These are phyloP conservation scores for Neoascia interrupta DNA, from an alignment of 2,888 invertebrate species.

Conservation along the genomic window DNA sequence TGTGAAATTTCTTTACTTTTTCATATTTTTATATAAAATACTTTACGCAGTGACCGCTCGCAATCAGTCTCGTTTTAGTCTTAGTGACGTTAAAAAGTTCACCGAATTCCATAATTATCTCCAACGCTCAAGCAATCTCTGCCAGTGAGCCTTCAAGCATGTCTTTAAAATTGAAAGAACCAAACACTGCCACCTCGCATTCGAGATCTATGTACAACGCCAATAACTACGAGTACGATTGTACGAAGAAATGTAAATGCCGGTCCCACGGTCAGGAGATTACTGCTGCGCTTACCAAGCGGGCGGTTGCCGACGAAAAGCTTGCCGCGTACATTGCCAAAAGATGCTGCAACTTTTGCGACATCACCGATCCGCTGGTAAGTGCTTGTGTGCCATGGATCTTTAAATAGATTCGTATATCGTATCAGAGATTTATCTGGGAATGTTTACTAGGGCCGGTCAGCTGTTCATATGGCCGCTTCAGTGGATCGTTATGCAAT, in stretches of 20 bases:
- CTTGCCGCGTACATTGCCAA: conserved; percentile 82
- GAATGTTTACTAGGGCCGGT: conserved; percentile 83
- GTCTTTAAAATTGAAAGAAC: too few species aligned
- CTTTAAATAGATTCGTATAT: not conserved
- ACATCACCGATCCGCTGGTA: conserved; percentile 83
- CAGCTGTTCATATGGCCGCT: conserved; percentile 88
- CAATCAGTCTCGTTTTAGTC: not conserved
- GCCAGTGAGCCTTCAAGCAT: too few species aligned
- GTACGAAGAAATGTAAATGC: conserved; percentile 82
- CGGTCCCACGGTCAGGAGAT: conserved; percentile 80
- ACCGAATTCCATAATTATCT: too few species aligned
- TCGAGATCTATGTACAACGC: conserved; percentile 51
- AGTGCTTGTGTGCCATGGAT: too few species aligned
- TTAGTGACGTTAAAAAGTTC: not conserved
- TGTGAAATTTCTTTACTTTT: conserved; percentile 31
- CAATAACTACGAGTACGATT: conserved; percentile 79
- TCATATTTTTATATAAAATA: not conserved
- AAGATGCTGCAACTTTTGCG: conserved; percentile 83
- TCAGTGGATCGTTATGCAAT: conserved; percentile 86
- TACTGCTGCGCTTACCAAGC: conserved; percentile 84
- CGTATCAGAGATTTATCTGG: not conserved
- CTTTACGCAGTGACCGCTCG: not conserved
- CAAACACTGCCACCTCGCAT: conserved; percentile 9
- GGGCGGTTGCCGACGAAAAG: conserved; percentile 82
- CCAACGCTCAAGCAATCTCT: too few species aligned